A percentile compares a stretch with the other conserved stretches of the same genome.
phyloP scores from a whole-genome alignment of 2,797 vertebrate species.

The Hylomyscus alleni region DNA sequence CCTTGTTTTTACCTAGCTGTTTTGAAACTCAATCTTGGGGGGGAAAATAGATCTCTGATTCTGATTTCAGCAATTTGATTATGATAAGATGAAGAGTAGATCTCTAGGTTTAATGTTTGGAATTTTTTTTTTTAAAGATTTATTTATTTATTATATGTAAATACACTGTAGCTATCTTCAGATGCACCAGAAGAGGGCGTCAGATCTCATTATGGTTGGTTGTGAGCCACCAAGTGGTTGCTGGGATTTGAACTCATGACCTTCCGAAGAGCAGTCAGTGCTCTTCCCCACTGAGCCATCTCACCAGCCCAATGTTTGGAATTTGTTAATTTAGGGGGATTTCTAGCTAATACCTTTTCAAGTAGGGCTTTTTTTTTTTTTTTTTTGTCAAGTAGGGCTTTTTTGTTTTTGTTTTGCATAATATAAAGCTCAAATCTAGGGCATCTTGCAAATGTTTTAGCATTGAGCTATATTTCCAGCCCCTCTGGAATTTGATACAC shows the following conservation, averaged over 20 bases:
- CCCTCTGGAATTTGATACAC: background rate
- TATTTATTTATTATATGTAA: too few species aligned
- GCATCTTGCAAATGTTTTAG: background rate
- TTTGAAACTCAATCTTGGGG: background rate
- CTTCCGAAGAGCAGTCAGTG: too few species aligned
- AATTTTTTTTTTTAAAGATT: too few species aligned
- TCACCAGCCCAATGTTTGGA: too few species aligned
- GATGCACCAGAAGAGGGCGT: too few species aligned
- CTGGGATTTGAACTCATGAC: too few species aligned
- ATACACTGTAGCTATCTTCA: too few species aligned
- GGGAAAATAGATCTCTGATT: background rate
- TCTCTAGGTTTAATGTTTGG: background rate
- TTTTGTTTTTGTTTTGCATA: background rate
- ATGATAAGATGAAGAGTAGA: background rate
- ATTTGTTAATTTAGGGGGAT: background rate
- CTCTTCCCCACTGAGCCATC: too few species aligned
- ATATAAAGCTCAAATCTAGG: background rate
- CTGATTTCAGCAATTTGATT: background rate
- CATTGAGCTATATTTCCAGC: background rate
- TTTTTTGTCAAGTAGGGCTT: background rate
- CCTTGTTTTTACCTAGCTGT: too few species aligned
- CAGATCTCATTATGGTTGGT: too few species aligned
- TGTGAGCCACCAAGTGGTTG: too few species aligned
- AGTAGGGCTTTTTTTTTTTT: background rate
- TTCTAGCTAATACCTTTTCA: background rate